Conservation (phyloP, 2,113 vertebrate genomes). For the Sceloporus tristichus region DNA sequence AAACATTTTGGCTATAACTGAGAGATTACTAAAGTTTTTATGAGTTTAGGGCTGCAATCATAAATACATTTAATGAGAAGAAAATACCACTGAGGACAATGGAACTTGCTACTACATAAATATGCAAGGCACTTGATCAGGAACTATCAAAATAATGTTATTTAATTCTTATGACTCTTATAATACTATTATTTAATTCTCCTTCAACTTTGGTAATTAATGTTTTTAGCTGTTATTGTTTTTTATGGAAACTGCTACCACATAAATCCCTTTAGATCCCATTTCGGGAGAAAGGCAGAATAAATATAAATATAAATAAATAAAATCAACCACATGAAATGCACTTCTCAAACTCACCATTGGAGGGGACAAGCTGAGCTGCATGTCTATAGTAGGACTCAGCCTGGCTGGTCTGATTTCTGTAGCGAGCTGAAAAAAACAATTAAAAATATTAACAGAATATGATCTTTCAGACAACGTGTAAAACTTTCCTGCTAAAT, state of each 20-base stretch:
- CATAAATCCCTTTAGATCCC: no score
- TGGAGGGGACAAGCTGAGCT: slow-evolving; percentile 98
- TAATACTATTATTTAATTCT: no score
- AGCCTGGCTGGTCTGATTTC: slow-evolving; percentile 99
- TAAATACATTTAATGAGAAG: neutral
- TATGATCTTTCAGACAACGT: neutral
- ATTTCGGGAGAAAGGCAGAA: no score
- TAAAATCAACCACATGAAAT: slow-evolving; percentile 7
- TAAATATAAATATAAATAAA: no score
- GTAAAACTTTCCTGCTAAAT: no score
- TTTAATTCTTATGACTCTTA: no score
- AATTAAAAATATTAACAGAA: neutral
- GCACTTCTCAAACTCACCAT: slow-evolving; percentile 84
- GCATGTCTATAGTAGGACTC: slow-evolving; percentile 99
- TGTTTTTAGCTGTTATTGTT: no score
- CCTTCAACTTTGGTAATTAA: no score
- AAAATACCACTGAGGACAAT: neutral
- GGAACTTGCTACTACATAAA: neutral
- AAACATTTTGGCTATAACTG: neutral
- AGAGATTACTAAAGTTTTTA: neutral
- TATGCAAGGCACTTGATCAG: neutral
- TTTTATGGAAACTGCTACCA: no score
- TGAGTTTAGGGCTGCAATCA: neutral
- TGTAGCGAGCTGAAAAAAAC: slow-evolving; percentile 89
- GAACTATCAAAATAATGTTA: neutral